These are phyloP conservation scores for Scaptomyza cyrtandrae DNA, from an alignment of 2,888 invertebrate genomes.

Conservation along the genomic window DNA sequence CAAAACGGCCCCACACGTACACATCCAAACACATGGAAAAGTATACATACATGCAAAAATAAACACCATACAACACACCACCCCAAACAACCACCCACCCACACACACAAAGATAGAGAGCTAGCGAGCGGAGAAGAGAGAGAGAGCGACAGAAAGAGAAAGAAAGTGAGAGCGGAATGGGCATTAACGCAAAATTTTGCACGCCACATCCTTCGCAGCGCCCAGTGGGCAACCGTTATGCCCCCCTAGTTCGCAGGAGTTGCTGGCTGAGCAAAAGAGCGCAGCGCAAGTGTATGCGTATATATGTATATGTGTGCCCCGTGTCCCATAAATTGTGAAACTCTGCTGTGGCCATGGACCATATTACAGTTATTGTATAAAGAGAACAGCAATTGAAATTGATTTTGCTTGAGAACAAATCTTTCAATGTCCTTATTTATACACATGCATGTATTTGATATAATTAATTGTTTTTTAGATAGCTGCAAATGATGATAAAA, in stretches of 20 bases:
- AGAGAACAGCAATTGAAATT: conserved; percentile 64
- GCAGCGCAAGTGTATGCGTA: conserved; percentile 51
- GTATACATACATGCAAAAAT: conserved; percentile 52
- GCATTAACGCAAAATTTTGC: conserved; percentile 69
- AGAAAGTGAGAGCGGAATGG: conserved; percentile 38
- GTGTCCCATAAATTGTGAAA: conserved; percentile 75
- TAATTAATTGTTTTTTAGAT: conserved; percentile 9
- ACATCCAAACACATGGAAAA: conserved; percentile 39
- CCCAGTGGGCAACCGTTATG: conserved; percentile 55
- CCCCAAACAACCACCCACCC: conserved; percentile 45
- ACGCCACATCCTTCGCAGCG: conserved; percentile 67
- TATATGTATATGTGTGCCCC: conserved; percentile 51
- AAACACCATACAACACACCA: conserved; percentile 53
- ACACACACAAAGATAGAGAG: conserved; percentile 36
- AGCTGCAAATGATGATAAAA: conserved; percentile 1
- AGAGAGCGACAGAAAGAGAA: conserved; percentile 9
- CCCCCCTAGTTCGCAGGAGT: conserved; percentile 60
- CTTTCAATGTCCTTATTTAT: conserved; percentile 19
- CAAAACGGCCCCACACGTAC: conserved; percentile 38
- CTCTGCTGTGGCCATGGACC: conserved; percentile 75
- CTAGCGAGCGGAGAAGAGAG: conserved; percentile 7
- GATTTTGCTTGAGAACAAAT: conserved; percentile 56
- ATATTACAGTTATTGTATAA: conserved; percentile 70
- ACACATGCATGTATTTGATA: conserved; percentile 2
- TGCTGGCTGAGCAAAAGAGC: conserved; percentile 65